Base-by-base conservation (phyloP, 2,797 vertebrate species). In the Megalops cyprinoides region DNA sequence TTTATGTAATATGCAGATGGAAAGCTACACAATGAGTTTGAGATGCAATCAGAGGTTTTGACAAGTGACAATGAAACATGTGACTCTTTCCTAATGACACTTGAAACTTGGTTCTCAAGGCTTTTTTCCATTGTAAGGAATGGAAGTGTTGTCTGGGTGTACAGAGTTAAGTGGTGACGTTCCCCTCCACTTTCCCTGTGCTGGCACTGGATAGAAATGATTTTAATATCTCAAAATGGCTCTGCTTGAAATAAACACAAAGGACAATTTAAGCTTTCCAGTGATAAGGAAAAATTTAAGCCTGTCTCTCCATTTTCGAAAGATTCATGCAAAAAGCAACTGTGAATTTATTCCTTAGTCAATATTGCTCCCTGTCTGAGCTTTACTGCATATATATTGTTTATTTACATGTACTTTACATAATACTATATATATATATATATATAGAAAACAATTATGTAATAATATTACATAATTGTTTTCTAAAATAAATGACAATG, bases 201-300 rank as follows among this genome's bases (percentile, higher is more conserved):
- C 67, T 42, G 37, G 15, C 67, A 71, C 23, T 71, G 37, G 67
- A 10, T n/a, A 18, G 37, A 71, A 42, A 39, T 71, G 6, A 71
- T 71, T 44, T 44, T 20, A 71, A 71, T 71, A 71, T 49, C 65
- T 51, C 9, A 55, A 67, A 82, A 81, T 84, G 65, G 67, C 82
- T 80, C 37, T 58, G 44, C 51, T 80, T 76, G 78, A 85, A 87
- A 85, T 82, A 80, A 84, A 86, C 84, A 84, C 79, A 82, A 87
- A 81, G 53, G 37, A 44, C 37, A 20, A 71, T 44, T 71, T 42
- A 42, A 71, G 34, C 67, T 71, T 71, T 71, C 15, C 20, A 44
- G 37, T 2, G n/a, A 71, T 44, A 18, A 23, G 12, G 49, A 51
- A 15, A 51, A 8, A 8, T 51, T 51, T 51, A 7, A 37, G 37